Base-by-base conservation (phyloP, 2,113 vertebrate genomes). In the Tor tambroides region DNA sequence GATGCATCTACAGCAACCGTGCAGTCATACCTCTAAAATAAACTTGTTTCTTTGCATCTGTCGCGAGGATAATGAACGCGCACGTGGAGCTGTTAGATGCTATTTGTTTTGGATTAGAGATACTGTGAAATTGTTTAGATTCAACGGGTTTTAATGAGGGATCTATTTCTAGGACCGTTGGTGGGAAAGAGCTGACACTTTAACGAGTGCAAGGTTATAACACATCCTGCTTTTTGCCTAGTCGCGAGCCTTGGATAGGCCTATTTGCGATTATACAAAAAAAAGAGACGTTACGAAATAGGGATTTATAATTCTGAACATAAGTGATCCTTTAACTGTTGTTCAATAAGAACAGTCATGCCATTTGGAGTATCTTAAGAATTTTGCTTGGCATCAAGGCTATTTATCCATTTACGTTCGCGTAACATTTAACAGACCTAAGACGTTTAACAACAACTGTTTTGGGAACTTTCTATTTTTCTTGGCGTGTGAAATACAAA, bases 161-260 rank as follows among this genome's bases (percentile, higher is more conserved):
- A 32, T 80, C 87, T 87, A 89, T 90, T 89, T 90, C 87, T 75
- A 85, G 54, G 56, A 7, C 51, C 59, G 72, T 71, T 85, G 88
- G 78, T 87, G 83, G 85, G 86, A 87, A 87, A 83, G 78, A 81
- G 51, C 77, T 83, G 84, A 87, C 87, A 89, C 86, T 76, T 87
- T 86, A 85, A 87, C 91, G 89, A 90, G 88, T 86, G 87, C 90
- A 90, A 89, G 91, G 84, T 89, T 89, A 85, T 76, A 85, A 87
- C 61, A 83, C 80, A 86, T 86, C 79, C 54, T 63, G 51, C 41
- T 83, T 85, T 87, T 30, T 77, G 43, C 26, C n/a, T n/a, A 17
- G 71, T 38, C 10, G 21, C 19, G 32, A 72, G 74, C 15, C 74
- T 51, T 1, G 7, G 17, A 35, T 28, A 10, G 46, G 46, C 46